These are phyloP conservation scores for Neogobius melanostomus DNA, from an alignment of 2,113 vertebrate genomes.

Conservation along the genomic window DNA sequence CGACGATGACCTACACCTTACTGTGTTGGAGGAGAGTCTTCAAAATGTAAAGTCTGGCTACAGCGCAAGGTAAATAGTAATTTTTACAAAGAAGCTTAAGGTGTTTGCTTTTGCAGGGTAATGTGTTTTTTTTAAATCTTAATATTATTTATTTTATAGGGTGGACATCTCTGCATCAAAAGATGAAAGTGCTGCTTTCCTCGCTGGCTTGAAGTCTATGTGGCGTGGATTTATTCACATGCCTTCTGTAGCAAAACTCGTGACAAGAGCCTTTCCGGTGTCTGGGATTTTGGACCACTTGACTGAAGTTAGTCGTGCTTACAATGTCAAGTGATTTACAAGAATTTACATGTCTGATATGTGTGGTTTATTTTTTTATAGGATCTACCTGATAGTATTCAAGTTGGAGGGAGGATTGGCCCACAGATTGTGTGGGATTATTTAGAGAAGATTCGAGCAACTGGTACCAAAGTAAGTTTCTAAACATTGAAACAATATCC, in stretches of 20 bases:
- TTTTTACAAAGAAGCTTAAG: neutral
- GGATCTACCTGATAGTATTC: conserved; percentile 96
- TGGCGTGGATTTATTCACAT: conserved; percentile 98
- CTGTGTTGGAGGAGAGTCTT: conserved; percentile 86
- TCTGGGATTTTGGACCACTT: conserved; percentile 91
- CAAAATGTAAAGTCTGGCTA: conserved; percentile 77
- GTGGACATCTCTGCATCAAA: conserved; percentile 61
- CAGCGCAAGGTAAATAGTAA: conserved; percentile 58
- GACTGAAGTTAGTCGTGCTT: conserved; percentile 81
- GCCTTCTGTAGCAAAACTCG: conserved; percentile 93
- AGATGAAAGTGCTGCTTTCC: conserved; percentile 89
- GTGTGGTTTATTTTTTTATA: conserved; percentile 37
- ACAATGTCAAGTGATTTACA: neutral
- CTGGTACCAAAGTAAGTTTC: conserved; percentile 90
- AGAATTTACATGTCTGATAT: neutral
- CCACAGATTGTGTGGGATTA: conserved; percentile 98
- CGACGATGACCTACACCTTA: conserved; percentile 84
- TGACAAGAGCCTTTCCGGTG: conserved; percentile 93
- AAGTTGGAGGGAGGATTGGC: conserved; percentile 95
- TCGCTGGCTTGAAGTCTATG: conserved; percentile 84
- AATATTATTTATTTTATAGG: conserved; percentile 42
- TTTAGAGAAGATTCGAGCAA: conserved; percentile 97
- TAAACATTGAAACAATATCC: neutral
- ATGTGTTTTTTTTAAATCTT: neutral
- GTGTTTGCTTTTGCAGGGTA: neutral